phyloP scores from a whole-genome alignment of 2,797 vertebrate genomes.

The Notamacropus eugenii region DNA sequence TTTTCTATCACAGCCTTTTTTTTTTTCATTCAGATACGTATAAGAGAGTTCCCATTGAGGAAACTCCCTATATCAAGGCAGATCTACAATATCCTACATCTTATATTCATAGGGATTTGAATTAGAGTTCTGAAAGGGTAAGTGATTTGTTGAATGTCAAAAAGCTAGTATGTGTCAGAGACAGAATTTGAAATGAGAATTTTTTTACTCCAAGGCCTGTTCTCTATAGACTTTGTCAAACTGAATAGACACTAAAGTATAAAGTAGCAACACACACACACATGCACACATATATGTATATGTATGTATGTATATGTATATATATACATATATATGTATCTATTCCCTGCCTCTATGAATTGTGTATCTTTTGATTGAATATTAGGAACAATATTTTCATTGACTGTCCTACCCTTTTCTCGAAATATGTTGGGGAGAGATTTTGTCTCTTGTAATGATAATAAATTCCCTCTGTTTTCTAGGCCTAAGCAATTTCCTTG shows the following conservation, averaged over 20 bases:
- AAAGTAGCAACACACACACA: background rate
- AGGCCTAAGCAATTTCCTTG: constrained; percentile 75
- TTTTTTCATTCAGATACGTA: background rate
- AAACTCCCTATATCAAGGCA: background rate
- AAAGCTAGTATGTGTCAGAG: background rate
- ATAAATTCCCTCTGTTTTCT: constrained; percentile 75
- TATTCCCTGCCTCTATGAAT: background rate
- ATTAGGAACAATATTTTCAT: background rate
- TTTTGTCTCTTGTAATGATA: constrained; percentile 70
- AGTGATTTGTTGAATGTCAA: background rate
- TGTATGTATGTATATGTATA: background rate
- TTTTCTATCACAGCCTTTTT: background rate
- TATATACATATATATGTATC: background rate
- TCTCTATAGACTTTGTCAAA: background rate
- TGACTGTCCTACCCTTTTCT: background rate
- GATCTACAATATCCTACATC: background rate
- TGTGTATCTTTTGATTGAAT: background rate
- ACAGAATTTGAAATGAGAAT: background rate
- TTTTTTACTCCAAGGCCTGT: background rate
- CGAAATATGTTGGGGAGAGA: constrained; percentile 24
- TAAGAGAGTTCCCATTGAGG: background rate
- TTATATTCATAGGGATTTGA: background rate
- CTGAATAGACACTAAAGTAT: background rate
- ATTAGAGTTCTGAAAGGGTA: background rate
- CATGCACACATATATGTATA: no score